Evolutionary conservation across 2,888 invertebrate species (phyloP).

Genomic region (Adineta ricciae): DNA sequence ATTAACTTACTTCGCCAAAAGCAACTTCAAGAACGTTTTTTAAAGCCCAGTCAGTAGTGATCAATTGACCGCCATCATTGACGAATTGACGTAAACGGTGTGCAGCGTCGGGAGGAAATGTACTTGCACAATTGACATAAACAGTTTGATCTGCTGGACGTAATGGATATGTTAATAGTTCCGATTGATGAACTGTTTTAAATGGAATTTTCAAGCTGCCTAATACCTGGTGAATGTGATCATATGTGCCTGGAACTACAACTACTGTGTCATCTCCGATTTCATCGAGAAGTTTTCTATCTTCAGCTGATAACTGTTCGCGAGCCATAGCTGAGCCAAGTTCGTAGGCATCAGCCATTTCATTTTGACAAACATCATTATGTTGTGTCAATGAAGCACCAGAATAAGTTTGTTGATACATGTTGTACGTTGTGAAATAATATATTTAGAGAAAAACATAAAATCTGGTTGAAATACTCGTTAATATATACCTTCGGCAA

Average conservation of each 20-base stretch:
- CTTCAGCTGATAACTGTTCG: not conserved
- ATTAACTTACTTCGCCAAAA: not conserved
- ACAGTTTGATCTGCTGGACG: not conserved
- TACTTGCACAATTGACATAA: not conserved
- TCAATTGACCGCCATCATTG: not conserved
- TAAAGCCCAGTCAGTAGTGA: not conserved
- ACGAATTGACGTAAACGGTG: not conserved
- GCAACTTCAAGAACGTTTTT: conserved; percentile 11
- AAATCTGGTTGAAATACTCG: not conserved
- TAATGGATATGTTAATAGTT: not conserved
- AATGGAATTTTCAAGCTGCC: not conserved
- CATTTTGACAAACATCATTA: not conserved
- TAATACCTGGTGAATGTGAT: conserved; percentile 10
- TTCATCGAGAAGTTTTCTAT: not conserved
- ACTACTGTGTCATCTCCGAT: not conserved
- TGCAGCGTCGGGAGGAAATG: not conserved
- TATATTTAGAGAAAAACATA: not conserved
- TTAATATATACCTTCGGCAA: not conserved
- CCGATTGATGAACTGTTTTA: not conserved
- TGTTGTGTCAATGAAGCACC: not conserved
- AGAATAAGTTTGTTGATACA: not conserved
- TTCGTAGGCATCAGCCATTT: not conserved
- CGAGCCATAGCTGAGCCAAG: not conserved
- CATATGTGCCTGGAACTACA: not conserved
- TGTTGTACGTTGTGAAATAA: not conserved